Conservation (phyloP, 2,797 vertebrate species). For the Acrossocheilus wenchowensis region DNA sequence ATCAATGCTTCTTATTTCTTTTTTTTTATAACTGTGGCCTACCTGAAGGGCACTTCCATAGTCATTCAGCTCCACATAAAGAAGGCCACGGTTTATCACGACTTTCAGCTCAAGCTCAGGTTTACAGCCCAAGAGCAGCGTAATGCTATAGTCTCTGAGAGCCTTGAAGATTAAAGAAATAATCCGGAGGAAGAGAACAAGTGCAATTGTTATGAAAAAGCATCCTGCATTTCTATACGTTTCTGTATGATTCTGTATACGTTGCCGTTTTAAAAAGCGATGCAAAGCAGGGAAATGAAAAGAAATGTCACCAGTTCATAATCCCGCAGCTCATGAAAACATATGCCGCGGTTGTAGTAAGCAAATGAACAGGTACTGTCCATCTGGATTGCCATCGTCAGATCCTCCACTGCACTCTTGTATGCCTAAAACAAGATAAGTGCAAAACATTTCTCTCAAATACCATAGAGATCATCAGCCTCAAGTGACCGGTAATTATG, state of each 20-base stretch:
- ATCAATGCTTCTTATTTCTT: not conserved
- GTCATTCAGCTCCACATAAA: slow-evolving; percentile 73
- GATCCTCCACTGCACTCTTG: slow-evolving; percentile 74
- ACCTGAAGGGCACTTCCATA: slow-evolving; percentile 76
- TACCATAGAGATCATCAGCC: not conserved
- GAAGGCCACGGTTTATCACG: slow-evolving; percentile 77
- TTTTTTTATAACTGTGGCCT: slow-evolving; percentile 44
- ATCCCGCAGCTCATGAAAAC: slow-evolving; percentile 75
- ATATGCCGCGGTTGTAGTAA: slow-evolving; percentile 81
- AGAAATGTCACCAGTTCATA: slow-evolving; percentile 68
- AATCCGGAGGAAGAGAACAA: not conserved
- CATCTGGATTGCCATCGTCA: slow-evolving; percentile 73
- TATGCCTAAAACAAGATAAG: slow-evolving; percentile 69
- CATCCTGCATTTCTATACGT: not conserved
- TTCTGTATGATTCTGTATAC: not conserved
- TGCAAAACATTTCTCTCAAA: not conserved
- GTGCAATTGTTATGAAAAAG: not conserved
- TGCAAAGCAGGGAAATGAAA: not conserved
- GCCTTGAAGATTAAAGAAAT: slow-evolving; percentile 67
- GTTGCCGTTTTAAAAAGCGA: not conserved
- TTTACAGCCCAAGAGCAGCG: slow-evolving; percentile 73
- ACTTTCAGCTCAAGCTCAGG: slow-evolving; percentile 73
- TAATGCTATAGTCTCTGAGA: slow-evolving; percentile 78
- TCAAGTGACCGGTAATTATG: not conserved
- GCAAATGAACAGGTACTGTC: slow-evolving; percentile 71